Evolutionary conservation across 2,113 vertebrate species (phyloP).

Genomic region (Albula glossodonta): DNA sequence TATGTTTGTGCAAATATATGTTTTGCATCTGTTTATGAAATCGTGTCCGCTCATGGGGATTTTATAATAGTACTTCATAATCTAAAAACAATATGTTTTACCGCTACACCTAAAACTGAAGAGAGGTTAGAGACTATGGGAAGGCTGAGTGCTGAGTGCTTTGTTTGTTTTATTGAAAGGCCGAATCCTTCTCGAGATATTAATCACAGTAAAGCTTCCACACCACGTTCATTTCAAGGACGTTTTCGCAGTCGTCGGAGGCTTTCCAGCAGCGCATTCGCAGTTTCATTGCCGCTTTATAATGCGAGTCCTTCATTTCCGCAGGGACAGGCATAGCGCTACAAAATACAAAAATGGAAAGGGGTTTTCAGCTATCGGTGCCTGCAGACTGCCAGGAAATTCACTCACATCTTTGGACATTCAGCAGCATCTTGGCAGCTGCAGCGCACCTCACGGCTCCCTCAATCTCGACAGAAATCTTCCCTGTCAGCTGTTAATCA

Average conservation of each 20-base stretch:
- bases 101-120: neutral
- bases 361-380: neutral
- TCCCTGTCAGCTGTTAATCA: neutral
- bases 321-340: neutral
- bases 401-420: no score
- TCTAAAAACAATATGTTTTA: constrained; percentile 12
- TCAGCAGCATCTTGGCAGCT: no score
- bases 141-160: neutral
- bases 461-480: neutral
- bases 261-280: neutral
- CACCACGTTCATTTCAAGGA: neutral
- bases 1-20: neutral
- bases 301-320: neutral
- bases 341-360: neutral
- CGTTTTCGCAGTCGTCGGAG: neutral
- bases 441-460: neutral
- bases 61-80: neutral
- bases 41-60: neutral
- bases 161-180: neutral
- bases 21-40: neutral
- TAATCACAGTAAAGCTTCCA: neutral
- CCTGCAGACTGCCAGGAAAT: no score
- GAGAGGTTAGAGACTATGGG: neutral
- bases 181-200: neutral
- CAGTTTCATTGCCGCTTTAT: neutral